These are phyloP conservation scores for Parnassius apollo DNA, from an alignment of 2,888 invertebrate species.

Conservation along the genomic window DNA sequence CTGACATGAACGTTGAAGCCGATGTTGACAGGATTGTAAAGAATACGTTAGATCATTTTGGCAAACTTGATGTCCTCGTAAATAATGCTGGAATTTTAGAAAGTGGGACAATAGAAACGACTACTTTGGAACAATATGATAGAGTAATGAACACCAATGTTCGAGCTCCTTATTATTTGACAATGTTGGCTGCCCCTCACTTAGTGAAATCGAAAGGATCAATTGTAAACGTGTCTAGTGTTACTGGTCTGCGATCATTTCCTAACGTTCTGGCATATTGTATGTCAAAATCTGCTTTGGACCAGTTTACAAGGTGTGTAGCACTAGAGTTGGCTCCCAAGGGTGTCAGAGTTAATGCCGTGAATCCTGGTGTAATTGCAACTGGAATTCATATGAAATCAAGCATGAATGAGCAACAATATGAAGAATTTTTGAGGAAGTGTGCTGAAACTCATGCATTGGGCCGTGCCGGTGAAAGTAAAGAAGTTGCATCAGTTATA, in stretches of 20 bases:
- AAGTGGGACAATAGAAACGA: constrained; percentile 89
- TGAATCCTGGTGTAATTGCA: constrained; percentile 95
- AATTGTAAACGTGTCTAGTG: constrained; percentile 96
- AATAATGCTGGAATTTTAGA: constrained; percentile 95
- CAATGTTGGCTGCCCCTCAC: constrained; percentile 91
- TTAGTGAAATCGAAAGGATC: constrained; percentile 89
- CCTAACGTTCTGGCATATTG: constrained; percentile 94
- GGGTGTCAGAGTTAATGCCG: constrained; percentile 92
- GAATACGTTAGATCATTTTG: constrained; percentile 83
- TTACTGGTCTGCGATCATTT: constrained; percentile 93
- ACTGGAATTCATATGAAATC: constrained; percentile 92
- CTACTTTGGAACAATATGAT: constrained; percentile 91
- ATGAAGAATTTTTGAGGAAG: constrained; percentile 89
- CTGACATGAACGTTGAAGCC: constrained; percentile 84
- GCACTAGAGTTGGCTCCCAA: constrained; percentile 91
- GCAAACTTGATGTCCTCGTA: constrained; percentile 87
- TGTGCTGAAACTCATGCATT: constrained; percentile 93
- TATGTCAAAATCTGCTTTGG: constrained; percentile 95
- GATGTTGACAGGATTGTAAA: constrained; percentile 85
- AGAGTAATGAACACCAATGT: constrained; percentile 93
- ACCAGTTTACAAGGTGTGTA: constrained; percentile 95
- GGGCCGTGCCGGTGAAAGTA: constrained; percentile 89
- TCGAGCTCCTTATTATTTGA: constrained; percentile 87
- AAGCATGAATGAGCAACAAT: constrained; percentile 89
- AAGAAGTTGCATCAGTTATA: constrained; percentile 93